phyloP scores from a whole-genome alignment of 2,113 vertebrate species.

The Hepsetus odoe region DNA sequence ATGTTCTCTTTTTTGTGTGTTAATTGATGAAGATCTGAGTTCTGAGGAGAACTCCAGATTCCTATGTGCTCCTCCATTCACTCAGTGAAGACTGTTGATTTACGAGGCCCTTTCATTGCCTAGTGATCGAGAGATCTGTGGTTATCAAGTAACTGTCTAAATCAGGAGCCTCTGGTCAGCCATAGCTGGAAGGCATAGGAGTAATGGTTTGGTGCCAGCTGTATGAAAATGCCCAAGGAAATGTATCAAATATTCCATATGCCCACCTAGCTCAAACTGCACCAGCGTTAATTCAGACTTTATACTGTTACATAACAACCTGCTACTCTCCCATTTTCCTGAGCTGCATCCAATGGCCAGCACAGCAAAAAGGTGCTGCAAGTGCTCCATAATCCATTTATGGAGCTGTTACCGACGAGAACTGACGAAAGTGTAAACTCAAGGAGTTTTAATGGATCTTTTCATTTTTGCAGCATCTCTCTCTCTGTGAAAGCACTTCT shows the following conservation, averaged over 20 bases:
- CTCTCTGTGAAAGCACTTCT: not conserved
- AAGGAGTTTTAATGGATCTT: not conserved
- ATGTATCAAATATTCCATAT: not conserved
- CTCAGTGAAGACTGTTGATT: constrained; percentile 30
- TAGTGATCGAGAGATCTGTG: constrained; percentile 1
- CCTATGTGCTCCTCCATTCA: not conserved
- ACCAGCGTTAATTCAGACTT: not conserved
- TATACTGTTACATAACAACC: constrained; percentile 13
- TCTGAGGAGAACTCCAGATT: not conserved
- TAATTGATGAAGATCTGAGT: not conserved
- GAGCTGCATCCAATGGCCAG: constrained; percentile 8
- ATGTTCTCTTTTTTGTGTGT: too few relatives aligned
- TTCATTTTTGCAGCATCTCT: not conserved
- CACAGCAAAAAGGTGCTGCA: constrained; percentile 7
- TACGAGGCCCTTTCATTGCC: constrained; percentile 11
- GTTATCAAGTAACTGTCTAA: not conserved
- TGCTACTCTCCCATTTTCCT: constrained; percentile 1
- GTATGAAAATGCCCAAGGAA: not conserved
- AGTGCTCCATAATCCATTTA: constrained; percentile 18
- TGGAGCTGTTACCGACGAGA: not conserved
- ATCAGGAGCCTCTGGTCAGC: constrained; percentile 8
- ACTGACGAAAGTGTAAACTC: not conserved
- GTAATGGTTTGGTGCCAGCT: constrained; percentile 4
- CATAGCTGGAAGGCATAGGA: not conserved
- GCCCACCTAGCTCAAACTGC: not conserved